Evolutionary conservation across 2,113 vertebrate species (phyloP).

Genomic region (Echinops telfairi): DNA sequence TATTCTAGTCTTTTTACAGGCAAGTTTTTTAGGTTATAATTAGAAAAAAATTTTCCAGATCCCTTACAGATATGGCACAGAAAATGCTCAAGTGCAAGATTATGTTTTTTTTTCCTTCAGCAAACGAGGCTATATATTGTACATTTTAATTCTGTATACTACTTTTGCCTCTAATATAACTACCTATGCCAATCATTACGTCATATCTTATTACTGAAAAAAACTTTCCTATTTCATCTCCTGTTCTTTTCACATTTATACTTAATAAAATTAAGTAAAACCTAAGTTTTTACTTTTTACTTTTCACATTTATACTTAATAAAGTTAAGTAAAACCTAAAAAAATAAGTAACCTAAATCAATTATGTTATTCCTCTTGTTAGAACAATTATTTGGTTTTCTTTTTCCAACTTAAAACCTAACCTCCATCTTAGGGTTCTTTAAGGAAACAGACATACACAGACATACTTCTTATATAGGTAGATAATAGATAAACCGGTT

Average conservation of each 20-base stretch:
- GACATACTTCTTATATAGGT: too few species aligned
- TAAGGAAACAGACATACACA: too few species aligned
- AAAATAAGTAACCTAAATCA: not conserved
- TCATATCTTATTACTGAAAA: not conserved
- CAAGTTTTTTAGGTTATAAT: too few species aligned
- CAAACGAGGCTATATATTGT: too few species aligned
- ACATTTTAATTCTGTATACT: too few species aligned
- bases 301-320: not conserved
- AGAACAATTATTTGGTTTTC: not conserved
- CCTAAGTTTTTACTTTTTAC: too few species aligned
- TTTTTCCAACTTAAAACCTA: not conserved
- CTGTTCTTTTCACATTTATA: not conserved
- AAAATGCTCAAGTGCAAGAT: too few species aligned
- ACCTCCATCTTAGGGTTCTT: not conserved
- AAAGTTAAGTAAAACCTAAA: not conserved
- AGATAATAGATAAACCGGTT: too few species aligned
- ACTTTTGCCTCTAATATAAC: not conserved
- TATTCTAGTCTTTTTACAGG: too few species aligned
- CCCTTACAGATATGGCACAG: too few species aligned
- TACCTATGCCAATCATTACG: not conserved
- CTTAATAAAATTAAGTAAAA: not conserved
- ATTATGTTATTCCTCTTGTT: not conserved
- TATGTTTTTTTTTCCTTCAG: too few species aligned
- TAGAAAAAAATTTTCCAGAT: too few species aligned
- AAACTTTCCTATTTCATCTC: not conserved